These are phyloP conservation scores for Dasypogon diadema DNA, from an alignment of 2,888 invertebrate genomes.

Conservation along the genomic window DNA sequence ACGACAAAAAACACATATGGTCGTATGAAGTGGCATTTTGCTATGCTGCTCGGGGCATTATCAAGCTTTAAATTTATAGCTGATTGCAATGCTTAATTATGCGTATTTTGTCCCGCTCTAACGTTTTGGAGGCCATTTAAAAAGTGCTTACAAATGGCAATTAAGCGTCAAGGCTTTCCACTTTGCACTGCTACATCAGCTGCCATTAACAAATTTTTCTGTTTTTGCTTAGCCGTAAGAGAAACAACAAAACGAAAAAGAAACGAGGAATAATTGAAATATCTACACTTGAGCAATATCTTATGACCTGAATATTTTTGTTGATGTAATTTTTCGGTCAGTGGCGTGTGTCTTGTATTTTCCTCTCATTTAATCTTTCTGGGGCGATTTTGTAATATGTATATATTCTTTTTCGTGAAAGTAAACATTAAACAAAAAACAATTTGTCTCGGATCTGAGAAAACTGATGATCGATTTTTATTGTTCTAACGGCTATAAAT, in stretches of 20 bases:
- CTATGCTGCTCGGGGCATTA: too few relatives aligned
- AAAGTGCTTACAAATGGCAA: slow-evolving; percentile 40
- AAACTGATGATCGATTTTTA: too few relatives aligned
- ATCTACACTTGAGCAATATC: slow-evolving; percentile 42
- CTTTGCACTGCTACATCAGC: slow-evolving; percentile 35
- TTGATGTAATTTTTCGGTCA: slow-evolving; percentile 50
- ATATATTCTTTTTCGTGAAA: neutral
- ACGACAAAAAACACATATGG: too few relatives aligned
- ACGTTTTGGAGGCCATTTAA: neutral
- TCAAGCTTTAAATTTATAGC: slow-evolving; percentile 20
- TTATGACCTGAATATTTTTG: slow-evolving; percentile 43
- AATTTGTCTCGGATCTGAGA: too few relatives aligned
- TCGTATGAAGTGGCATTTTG: too few relatives aligned
- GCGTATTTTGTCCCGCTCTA: neutral
- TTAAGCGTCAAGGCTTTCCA: slow-evolving; percentile 42
- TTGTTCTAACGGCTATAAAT: too few relatives aligned
- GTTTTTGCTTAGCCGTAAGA: neutral
- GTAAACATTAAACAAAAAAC: neutral
- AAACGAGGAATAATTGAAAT: slow-evolving; percentile 25
- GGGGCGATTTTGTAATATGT: slow-evolving; percentile 20
- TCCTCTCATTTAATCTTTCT: neutral
- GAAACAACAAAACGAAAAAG: neutral
- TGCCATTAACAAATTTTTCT: slow-evolving; percentile 21
- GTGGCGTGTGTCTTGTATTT: slow-evolving; percentile 25
- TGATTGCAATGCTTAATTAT: slow-evolving; percentile 30